These are phyloP conservation scores for Cacoxenus indagator DNA, from an alignment of 2,888 invertebrate species.

Conservation along the genomic window DNA sequence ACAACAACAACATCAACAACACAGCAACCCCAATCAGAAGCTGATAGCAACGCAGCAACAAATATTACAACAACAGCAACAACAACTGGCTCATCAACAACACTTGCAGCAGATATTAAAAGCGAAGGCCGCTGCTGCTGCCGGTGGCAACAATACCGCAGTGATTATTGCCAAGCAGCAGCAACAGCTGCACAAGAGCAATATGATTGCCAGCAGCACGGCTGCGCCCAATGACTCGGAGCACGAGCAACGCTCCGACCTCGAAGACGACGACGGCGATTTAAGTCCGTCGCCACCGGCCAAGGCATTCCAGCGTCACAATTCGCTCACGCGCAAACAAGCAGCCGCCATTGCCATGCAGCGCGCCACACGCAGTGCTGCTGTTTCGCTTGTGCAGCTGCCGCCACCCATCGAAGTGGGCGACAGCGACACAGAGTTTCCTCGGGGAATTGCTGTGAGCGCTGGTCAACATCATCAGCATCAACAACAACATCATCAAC, in stretches of 20 bases:
- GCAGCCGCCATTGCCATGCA: slow-evolving; percentile 75
- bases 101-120: slow-evolving; percentile 67
- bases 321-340: slow-evolving; percentile 75
- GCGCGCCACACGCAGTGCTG: slow-evolving; percentile 75
- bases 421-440: slow-evolving; percentile 78
- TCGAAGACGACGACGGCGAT: slow-evolving; percentile 67
- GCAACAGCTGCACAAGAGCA: slow-evolving; percentile 57
- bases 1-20: slow-evolving; percentile 51
- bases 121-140: slow-evolving; percentile 64
- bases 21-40: slow-evolving; percentile 65
- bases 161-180: slow-evolving; percentile 65
- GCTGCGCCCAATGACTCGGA: slow-evolving; percentile 58
- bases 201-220: slow-evolving; percentile 12
- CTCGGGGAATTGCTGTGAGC: slow-evolving; percentile 23
- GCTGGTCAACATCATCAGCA: slow-evolving; percentile 39
- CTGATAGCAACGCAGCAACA: slow-evolving; percentile 64
- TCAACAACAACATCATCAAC: slow-evolving; percentile 29
- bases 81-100: slow-evolving; percentile 65
- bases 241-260: slow-evolving; percentile 67
- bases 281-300: slow-evolving; percentile 71
- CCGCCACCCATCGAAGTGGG: slow-evolving; percentile 84
- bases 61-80: slow-evolving; percentile 61
- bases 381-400: slow-evolving; percentile 82
- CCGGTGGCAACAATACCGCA: slow-evolving; percentile 60
- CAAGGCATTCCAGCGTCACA: slow-evolving; percentile 75